phyloP scores from a whole-genome alignment of 1,140 invertebrate genomes.

The Microvelia longipes region DNA sequence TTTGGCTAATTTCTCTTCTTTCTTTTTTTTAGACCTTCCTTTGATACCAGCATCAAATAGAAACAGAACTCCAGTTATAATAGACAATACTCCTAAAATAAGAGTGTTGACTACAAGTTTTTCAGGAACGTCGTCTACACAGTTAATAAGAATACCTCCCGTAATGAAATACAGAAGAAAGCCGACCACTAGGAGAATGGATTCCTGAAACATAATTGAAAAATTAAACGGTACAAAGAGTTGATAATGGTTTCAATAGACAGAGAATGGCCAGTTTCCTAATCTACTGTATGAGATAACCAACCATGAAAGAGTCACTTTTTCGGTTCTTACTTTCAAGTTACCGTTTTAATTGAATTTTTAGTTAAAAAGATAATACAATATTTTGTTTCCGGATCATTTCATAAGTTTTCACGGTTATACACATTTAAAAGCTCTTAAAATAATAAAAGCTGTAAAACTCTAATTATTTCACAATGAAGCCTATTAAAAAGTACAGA shows the following conservation, averaged over 20 bases:
- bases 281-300: no score
- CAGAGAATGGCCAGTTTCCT: background rate
- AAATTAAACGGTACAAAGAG: background rate
- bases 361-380: no score
- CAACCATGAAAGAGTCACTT: no score
- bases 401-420: no score
- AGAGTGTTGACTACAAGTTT: conserved; percentile 52
- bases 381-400: no score
- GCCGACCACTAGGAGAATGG: conserved; percentile 46
- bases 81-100: conserved; percentile 46
- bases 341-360: no score
- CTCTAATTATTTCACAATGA: no score
- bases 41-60: conserved; percentile 41
- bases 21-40: conserved; percentile 5
- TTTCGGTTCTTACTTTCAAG: no score
- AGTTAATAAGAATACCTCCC: conserved; percentile 47
- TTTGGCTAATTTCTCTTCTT: conserved; percentile 2
- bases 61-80: conserved; percentile 48
- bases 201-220: conserved; percentile 33
- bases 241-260: background rate
- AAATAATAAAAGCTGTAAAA: no score
- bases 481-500: no score
- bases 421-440: no score
- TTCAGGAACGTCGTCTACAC: conserved; percentile 48
- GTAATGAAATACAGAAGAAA: conserved; percentile 47